Evolutionary conservation across 2,797 vertebrate genomes (phyloP), one percentile per base, ranked within the genome.

Genomic region (Sardinella longiceps): DNA sequence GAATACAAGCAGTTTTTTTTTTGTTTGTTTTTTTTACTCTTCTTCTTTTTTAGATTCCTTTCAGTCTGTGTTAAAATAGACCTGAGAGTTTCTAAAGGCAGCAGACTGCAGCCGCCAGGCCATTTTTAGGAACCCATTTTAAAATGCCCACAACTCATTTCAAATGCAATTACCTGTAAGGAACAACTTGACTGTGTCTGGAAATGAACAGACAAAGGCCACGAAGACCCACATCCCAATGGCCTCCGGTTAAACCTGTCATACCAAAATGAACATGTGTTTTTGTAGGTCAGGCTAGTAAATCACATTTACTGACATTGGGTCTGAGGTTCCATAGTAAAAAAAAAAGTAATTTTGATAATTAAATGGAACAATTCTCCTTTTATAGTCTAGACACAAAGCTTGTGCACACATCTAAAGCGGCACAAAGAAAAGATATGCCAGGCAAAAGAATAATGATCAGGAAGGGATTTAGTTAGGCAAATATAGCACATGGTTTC

Each of bases 341-440:
- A 70, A 33, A 70, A 18, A 33, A 70, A 33, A 70, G 28, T 30
- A 70, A 70, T 33, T 70, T 70, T 33, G 28, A 70, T 70, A 30
- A 70, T 70, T 70, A 70, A 18, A 70, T 18, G 28, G 63, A 14
- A 70, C 63, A 33, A 70, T 70, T 70, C 63, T 70, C 63, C 33
- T 30, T 30, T 33, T 70, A 33, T 70, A 33, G 14, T 37, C 63
- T 33, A 14, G 28, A 33, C 63, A 70, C 28, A 70, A 33, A 33
- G 63, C 11, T 14, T 14, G 3, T 15, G 63, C 28, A 6, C 28
- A 70, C 63, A 12, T 30, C 25, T 70, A 15, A 70, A 70, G 63
- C 4, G 28, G 12, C 28, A 18, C 30, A 70, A 70, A 33, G 25
- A 33, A 70, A 70, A 6, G 3, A 28, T 70, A 30, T 70, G 63